A percentile compares a stretch with the other conserved stretches of the same genome.
Conservation (phyloP, 2,113 vertebrate species). For the Monopterus albus region DNA sequence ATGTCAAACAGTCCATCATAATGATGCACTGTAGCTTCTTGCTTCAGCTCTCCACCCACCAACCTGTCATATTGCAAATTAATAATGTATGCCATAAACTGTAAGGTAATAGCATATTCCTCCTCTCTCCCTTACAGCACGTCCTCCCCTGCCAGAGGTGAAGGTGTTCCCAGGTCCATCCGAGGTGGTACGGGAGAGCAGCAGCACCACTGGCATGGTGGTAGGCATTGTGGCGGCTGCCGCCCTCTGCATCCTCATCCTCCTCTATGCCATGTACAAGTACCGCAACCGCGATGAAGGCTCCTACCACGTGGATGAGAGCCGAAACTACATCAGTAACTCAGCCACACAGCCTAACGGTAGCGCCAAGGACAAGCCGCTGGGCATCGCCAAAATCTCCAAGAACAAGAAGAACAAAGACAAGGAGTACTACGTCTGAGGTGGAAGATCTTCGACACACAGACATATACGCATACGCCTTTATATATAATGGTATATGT, state of each 20-base stretch:
- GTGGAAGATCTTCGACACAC: conserved; percentile 37
- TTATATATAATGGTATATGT: conserved; percentile 80
- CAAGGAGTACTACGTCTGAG: conserved; percentile 99
- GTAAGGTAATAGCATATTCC: conserved; percentile 3
- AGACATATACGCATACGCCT: conserved; percentile 70
- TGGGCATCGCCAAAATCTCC: conserved; percentile 96
- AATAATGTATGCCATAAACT: conserved; percentile 42
- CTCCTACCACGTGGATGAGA: conserved; percentile 99
- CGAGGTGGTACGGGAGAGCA: conserved; percentile 95
- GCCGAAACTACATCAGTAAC: conserved; percentile 99
- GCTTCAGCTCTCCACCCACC: conserved; percentile 36
- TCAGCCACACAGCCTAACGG: conserved; percentile 98
- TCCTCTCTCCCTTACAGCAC: conserved; percentile 82
- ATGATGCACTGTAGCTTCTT: conserved; percentile 39
- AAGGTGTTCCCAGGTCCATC: conserved; percentile 90
- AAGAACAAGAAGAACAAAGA: conserved; percentile 99
- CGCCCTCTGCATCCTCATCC: conserved; percentile 98
- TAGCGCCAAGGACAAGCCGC: conserved; percentile 97
- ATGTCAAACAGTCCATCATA: conserved; percentile 61
- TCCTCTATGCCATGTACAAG: conserved; percentile 99
- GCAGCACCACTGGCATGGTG: conserved; percentile 99
- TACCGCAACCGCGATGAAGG: conserved; percentile 99
- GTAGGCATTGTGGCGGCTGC: conserved; percentile 97
- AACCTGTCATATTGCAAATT: conserved; percentile 31
- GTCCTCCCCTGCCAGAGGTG: conserved; percentile 91